These are phyloP conservation scores for Romanogobio albipinnatus DNA, from an alignment of 2,113 vertebrate genomes.

Conservation along the genomic window DNA sequence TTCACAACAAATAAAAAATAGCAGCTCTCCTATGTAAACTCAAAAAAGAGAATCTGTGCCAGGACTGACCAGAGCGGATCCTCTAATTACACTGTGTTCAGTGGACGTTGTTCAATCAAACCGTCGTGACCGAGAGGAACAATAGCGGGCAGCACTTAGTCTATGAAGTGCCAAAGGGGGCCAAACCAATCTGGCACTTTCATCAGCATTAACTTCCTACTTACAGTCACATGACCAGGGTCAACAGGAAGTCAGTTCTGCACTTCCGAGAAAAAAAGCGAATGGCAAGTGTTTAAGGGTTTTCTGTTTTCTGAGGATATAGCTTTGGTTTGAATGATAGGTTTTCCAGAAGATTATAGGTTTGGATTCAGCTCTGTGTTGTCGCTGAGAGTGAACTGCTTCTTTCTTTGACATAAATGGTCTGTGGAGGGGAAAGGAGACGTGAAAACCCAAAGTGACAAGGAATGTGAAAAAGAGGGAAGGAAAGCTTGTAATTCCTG, in stretches of 20 bases:
- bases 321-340: conserved; percentile 38
- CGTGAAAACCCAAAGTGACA: conserved; percentile 26
- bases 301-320: conserved; percentile 43
- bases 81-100: conserved; percentile 61
- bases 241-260: conserved; percentile 64
- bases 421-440: conserved; percentile 3
- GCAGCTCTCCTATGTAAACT: not conserved
- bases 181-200: conserved; percentile 58
- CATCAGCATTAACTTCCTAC: conserved; percentile 46
- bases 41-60: not conserved
- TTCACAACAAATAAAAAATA: conserved; percentile 14
- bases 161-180: conserved; percentile 59
- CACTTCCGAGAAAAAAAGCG: not conserved
- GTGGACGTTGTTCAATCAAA: conserved; percentile 66
- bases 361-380: conserved; percentile 48
- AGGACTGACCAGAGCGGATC: conserved; percentile 54
- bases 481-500: conserved; percentile 29
- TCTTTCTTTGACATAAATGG: conserved; percentile 32
- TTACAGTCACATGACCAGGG: conserved; percentile 64
- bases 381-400: conserved; percentile 45
- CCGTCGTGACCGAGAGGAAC: conserved; percentile 50
- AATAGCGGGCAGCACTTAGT: conserved; percentile 51
- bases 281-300: conserved; percentile 40
- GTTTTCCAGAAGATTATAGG: conserved; percentile 46
- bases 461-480: conserved; percentile 19